phyloP scores from a whole-genome alignment of 2,888 invertebrate genomes.

The Amphipyra berbera region DNA sequence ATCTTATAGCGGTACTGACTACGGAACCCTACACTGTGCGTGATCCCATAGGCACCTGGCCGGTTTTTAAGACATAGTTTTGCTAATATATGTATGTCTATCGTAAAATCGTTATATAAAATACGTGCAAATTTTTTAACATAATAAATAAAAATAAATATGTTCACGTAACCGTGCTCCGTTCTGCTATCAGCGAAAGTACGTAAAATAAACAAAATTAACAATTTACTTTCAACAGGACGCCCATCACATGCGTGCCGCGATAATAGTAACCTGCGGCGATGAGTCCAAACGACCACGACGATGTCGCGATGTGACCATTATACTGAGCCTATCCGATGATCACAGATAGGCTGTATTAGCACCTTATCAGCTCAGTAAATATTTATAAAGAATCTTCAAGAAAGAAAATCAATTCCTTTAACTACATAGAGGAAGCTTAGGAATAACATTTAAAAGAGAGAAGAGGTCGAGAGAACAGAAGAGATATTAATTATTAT shows the following conservation, averaged over 20 bases:
- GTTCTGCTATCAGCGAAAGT: slow-evolving; percentile 16
- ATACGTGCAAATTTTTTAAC: neutral
- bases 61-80: too few relatives aligned
- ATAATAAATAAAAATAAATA: neutral
- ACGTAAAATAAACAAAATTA: slow-evolving; percentile 66
- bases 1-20: too few relatives aligned
- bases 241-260: slow-evolving; percentile 45
- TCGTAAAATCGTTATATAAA: too few relatives aligned
- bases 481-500: too few relatives aligned
- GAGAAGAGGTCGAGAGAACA: too few relatives aligned
- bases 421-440: too few relatives aligned
- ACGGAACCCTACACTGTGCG: too few relatives aligned
- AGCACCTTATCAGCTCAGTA: neutral
- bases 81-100: too few relatives aligned
- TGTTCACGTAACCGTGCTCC: neutral
- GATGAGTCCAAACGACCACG: slow-evolving; percentile 12
- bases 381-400: neutral
- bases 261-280: slow-evolving; percentile 61
- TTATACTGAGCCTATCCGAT: slow-evolving; percentile 16
- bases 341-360: slow-evolving; percentile 2
- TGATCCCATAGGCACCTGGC: too few relatives aligned
- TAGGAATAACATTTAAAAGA: too few relatives aligned
- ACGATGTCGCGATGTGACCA: neutral
- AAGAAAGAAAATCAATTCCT: neutral
- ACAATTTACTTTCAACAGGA: slow-evolving; percentile 67